Evolutionary conservation across 2,797 vertebrate genomes (phyloP).

Genomic region (Syngnathus rostellatus): DNA sequence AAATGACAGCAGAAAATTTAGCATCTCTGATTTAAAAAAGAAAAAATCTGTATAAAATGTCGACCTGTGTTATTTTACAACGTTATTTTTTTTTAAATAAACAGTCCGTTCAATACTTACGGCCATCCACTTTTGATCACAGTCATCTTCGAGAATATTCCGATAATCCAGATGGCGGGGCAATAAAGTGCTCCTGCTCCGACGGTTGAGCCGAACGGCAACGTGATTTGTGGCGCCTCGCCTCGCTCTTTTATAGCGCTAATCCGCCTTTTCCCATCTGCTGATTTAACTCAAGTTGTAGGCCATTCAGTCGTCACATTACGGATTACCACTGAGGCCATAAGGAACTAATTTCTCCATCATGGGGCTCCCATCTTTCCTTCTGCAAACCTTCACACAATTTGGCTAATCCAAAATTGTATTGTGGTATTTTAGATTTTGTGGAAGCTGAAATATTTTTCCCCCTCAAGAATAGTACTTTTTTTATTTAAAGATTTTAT

Average conservation of each 20-base stretch:
- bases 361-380: conserved; percentile 30
- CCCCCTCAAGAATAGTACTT: not conserved
- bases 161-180: not conserved
- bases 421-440: not conserved
- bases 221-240: conserved; percentile 12
- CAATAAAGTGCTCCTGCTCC: not conserved
- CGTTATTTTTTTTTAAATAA: not conserved
- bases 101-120: conserved; percentile 57
- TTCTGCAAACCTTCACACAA: not conserved
- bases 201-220: not conserved
- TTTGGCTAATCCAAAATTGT: not conserved
- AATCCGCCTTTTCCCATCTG: conserved; percentile 73
- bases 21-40: not conserved
- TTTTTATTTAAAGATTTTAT: not conserved
- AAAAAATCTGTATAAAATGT: not conserved
- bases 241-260: conserved; percentile 62
- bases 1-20: no score
- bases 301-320: conserved; percentile 44
- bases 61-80: no score
- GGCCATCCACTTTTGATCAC: conserved; percentile 59
- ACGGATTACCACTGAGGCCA: conserved; percentile 64
- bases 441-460: not conserved
- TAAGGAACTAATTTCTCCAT: conserved; percentile 18
- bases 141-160: conserved; percentile 56
- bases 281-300: conserved; percentile 51